Conservation (phyloP, 2,888 invertebrate species). For the Endotricha flammealis region DNA sequence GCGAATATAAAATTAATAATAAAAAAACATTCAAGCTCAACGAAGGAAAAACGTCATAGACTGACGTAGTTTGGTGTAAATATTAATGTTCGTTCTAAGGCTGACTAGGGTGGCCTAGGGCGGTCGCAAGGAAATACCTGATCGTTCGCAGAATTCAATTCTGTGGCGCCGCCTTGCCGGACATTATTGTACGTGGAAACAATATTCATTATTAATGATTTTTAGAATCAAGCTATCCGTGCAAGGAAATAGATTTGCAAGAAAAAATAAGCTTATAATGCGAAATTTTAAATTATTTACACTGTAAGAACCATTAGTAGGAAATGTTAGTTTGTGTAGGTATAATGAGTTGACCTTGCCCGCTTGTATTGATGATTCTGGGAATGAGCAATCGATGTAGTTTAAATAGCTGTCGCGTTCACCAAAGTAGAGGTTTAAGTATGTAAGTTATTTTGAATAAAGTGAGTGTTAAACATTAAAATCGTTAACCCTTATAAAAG, state of each 20-base stretch:
- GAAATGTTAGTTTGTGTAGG: too few relatives aligned
- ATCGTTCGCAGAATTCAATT: constrained; percentile 64
- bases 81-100: constrained; percentile 59
- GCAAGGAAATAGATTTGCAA: constrained; percentile 22
- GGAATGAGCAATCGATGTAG: too few relatives aligned
- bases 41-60: constrained; percentile 23
- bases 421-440: too few relatives aligned
- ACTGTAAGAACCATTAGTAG: not conserved
- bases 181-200: constrained; percentile 50
- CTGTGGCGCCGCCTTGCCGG: constrained; percentile 55
- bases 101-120: constrained; percentile 41
- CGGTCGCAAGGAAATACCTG: constrained; percentile 58
- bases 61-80: constrained; percentile 45
- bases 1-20: too few relatives aligned
- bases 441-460: too few relatives aligned
- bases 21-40: constrained; percentile 2
- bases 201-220: constrained; percentile 59
- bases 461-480: too few relatives aligned
- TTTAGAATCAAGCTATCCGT: constrained; percentile 40
- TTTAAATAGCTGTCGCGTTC: too few relatives aligned
- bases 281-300: not conserved
- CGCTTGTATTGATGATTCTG: not conserved
- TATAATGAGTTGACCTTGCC: not conserved
- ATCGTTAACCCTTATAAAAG: too few relatives aligned
- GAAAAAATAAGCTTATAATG: not conserved